Base-by-base conservation (phyloP, 2,888 invertebrate genomes). In the Halictus ligatus region DNA sequence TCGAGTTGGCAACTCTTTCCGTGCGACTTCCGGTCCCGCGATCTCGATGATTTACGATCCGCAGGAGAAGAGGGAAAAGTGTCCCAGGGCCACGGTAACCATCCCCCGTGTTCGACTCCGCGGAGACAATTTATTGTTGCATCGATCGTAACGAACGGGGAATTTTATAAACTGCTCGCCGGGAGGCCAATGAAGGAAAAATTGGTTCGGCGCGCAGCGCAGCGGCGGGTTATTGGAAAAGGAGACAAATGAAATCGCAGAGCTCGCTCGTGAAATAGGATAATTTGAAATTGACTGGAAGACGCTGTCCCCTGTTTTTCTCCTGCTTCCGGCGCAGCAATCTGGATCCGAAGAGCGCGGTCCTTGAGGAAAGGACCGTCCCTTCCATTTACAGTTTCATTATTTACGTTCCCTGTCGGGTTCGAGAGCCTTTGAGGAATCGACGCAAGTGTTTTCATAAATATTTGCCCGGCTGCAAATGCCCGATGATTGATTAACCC, bases 21-120 rank as follows among this genome's bases (percentile, higher is more conserved):
- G 84, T 67, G 78, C 81, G 83, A 58, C 84, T 88, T 92, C 88
- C 87, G 88, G 80, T 88, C 86, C 75, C 86, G 75, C 86, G 80
- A 85, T 86, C 88, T 87, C 89, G 91, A 89, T 91, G 92, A 92
- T 92, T 90, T 91, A 92, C 83, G 88, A 89, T 75, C 54, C 25
- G 46, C 67, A 76, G 74, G 64, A 75, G 82, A 21, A 46, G 15
- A 40, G 6, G 25, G 35, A 13, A n/a, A 29, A 35, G n/a, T 46
- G 78, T 54, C 12, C 50, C 35, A 40, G 40, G 25, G 64, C 76
- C 74, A 18, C 29, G 50, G 21, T 54, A 48, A 13, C 60, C 48
- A 13, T 1, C 29, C 35, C 8, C 69, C n/a, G 54, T 54, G 29
- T 12, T 64, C 71, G 54, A 67, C 82, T 75, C 71, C 71, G 18